Conservation (phyloP, 2,888 invertebrate genomes). For the Parnassius apollo region DNA sequence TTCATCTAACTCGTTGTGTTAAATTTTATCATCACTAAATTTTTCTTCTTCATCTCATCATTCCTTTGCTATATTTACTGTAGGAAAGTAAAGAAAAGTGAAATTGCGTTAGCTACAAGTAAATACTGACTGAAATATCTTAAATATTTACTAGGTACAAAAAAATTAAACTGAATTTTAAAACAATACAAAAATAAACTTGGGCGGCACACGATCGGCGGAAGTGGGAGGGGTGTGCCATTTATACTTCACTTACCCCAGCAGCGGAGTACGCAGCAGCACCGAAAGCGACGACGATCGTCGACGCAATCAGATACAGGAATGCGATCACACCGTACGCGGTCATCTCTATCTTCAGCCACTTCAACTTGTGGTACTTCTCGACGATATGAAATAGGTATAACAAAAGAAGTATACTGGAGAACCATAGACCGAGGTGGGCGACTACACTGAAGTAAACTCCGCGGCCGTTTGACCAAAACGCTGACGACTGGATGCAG, state of each 20-base stretch:
- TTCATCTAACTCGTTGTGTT: too few species aligned
- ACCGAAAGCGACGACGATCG: constrained; percentile 84
- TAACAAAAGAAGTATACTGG: constrained; percentile 84
- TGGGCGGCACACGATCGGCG: too few species aligned
- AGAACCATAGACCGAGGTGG: constrained; percentile 89
- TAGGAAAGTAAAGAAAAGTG: too few species aligned
- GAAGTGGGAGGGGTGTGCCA: too few species aligned
- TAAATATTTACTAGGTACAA: too few species aligned
- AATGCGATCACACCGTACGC: constrained; percentile 85
- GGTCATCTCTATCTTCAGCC: constrained; percentile 91
- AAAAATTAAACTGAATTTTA: too few species aligned
- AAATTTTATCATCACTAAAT: too few species aligned
- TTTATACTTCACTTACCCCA: constrained; percentile 82
- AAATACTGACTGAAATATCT: too few species aligned
- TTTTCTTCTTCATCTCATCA: too few species aligned
- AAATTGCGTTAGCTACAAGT: too few species aligned
- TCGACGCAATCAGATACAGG: constrained; percentile 88
- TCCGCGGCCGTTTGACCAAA: constrained; percentile 83
- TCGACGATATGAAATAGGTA: constrained; percentile 93
- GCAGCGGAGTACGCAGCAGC: constrained; percentile 85
- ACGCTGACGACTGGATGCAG: constrained; percentile 85
- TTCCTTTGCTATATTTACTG: too few species aligned
- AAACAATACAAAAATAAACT: too few species aligned
- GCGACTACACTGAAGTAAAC: constrained; percentile 89
- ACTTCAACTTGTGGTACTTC: constrained; percentile 89